These are phyloP conservation scores for Haliclona indistincta DNA, from an alignment of 37 sponge, comb jelly and placozoan species.

Conservation along the genomic window DNA sequence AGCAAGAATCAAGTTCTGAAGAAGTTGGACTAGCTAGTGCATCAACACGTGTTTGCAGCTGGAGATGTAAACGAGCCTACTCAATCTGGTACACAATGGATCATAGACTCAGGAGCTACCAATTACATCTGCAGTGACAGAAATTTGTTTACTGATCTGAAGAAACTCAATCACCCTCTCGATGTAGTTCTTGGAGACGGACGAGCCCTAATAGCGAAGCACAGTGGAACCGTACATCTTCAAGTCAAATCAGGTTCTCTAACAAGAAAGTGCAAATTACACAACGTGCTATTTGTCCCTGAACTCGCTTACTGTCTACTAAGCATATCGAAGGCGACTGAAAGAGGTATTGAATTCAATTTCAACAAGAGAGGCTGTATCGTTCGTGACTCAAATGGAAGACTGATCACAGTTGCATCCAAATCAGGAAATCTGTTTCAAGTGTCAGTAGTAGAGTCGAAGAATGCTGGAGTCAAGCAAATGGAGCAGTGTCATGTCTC, in stretches of 20 bases:
- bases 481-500: not conserved
- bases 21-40: constrained; percentile 10
- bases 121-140: not conserved
- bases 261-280: constrained; percentile 10
- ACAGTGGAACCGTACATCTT: not conserved
- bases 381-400: not conserved
- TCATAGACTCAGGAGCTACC: constrained; percentile 13
- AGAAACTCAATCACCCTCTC: not conserved
- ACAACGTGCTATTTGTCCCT: constrained; percentile 13
- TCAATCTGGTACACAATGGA: not conserved
- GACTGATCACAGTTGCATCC: not conserved
- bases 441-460: not conserved
- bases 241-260: not conserved
- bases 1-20: not conserved
- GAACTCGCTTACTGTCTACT: constrained; percentile 12
- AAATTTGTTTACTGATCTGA: constrained; percentile 9
- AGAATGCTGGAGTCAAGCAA: not conserved
- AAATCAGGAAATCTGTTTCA: constrained; percentile 18
- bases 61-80: constrained; percentile 2
- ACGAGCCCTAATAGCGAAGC: constrained; percentile 1
- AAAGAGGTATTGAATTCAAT: not conserved
- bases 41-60: constrained; percentile 5
- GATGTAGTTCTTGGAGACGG: constrained; percentile 21
- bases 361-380: constrained; percentile 8
- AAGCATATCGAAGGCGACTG: constrained; percentile 15